These are phyloP conservation scores for Cossypha caffra DNA, from an alignment of 2,797 vertebrate genomes.

Conservation along the genomic window DNA sequence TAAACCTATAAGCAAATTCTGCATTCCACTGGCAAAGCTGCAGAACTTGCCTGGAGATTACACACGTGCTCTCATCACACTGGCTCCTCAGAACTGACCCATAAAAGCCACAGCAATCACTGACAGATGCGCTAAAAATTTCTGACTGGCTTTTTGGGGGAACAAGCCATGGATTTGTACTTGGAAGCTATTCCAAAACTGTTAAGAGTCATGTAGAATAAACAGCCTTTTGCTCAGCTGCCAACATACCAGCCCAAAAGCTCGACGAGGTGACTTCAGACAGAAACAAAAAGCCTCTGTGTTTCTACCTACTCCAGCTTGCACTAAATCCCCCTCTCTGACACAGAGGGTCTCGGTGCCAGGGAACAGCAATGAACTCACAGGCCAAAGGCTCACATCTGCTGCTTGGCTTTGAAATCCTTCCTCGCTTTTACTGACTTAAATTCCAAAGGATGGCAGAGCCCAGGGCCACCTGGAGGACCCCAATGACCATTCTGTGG, in stretches of 20 bases:
- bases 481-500: neutral
- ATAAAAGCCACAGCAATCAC: neutral
- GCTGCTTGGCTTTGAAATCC: neutral
- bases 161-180: conserved; percentile 33
- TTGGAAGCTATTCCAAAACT: conserved; percentile 7
- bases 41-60: neutral
- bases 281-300: neutral
- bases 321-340: neutral
- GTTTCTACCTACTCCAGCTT: neutral
- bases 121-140: neutral
- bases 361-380: neutral
- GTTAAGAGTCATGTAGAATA: neutral
- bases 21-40: neutral
- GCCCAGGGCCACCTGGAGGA: neutral
- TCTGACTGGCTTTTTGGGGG: conserved; percentile 5
- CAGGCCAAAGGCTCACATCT: neutral
- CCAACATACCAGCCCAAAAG: neutral
- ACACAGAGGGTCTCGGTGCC: neutral
- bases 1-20: neutral
- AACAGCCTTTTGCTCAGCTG: conserved; percentile 46
- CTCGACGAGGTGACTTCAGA: neutral
- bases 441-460: neutral
- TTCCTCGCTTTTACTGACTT: neutral
- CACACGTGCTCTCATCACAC: neutral
- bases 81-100: neutral